A percentile compares a stretch with the other conserved stretches of the same genome.
Evolutionary conservation across 2,113 vertebrate genomes (phyloP).

Genomic region (Phaetusa simplex): DNA sequence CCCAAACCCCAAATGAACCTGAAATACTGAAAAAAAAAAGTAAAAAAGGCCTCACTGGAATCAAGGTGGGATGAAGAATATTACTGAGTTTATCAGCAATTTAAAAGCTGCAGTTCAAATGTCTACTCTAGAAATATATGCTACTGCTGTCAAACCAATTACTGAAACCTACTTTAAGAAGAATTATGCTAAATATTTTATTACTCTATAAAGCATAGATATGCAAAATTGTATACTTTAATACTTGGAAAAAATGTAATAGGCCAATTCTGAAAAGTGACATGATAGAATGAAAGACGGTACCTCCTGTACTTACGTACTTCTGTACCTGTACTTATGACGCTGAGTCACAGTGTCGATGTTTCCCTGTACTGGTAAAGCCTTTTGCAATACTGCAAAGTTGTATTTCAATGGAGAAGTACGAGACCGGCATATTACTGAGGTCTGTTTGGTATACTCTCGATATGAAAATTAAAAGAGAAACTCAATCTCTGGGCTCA

Average conservation of each 20-base stretch:
- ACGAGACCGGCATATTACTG: not conserved
- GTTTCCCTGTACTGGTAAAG: not conserved
- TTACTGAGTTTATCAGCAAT: not conserved
- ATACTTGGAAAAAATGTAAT: not conserved
- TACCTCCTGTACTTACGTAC: not conserved
- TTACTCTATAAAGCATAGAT: not conserved
- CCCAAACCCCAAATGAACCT: not conserved
- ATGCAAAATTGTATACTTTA: not conserved
- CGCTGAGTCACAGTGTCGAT: not conserved
- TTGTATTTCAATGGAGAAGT: not conserved
- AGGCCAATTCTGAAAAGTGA: not conserved
- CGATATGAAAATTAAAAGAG: not conserved
- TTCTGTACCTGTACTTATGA: not conserved
- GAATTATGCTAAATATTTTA: not conserved
- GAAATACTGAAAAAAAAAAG: not conserved
- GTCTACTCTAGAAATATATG: not conserved
- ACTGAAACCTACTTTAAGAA: not conserved
- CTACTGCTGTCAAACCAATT: not conserved
- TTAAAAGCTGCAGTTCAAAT: not conserved
- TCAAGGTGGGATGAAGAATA: not conserved
- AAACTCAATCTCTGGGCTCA: not conserved
- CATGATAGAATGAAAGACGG: not conserved
- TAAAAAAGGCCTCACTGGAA: not conserved
- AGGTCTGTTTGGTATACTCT: not conserved
- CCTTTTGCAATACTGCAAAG: not conserved